Base-by-base conservation (phyloP, 2,113 vertebrate genomes). In the Lophius piscatorius region DNA sequence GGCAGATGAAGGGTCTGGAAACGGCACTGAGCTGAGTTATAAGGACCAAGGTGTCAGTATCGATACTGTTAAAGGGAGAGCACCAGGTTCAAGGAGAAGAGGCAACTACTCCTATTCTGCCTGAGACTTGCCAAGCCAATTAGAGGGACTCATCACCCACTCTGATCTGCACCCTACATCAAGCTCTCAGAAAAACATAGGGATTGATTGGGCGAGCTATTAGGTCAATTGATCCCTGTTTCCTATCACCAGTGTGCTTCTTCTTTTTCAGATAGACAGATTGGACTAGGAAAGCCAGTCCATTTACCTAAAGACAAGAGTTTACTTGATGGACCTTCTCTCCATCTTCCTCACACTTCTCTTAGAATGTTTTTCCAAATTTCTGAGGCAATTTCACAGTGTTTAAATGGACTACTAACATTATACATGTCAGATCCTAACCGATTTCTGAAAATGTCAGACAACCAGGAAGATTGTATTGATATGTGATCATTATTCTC, bases 161-260 rank as follows among this genome's bases (percentile, higher is more conserved):
- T 62, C 62, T 1, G 4, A 17, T 29, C 52, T 18, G 24, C 41
- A 26, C 41, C 58, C 55, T 34, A 24, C 17, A 59, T 75, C 81
- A 69, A 66, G 68, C 65, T 71, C 74, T 83, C 76, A 77, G 68
- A 76, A 82, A 85, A 78, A 80, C 74, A 84, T 79, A 83, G 64
- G 70, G 80, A 85, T 76, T 86, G 86, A 85, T 80, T 68, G 74
- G 74, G 70, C 67, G 51, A 81, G 81, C 86, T 79, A 84, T 83
- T 83, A 83, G 81, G 78, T 80, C 72, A 83, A 85, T 83, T 82
- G 82, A 89, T 87, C 69, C 62, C 39, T 56, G 71, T 49, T 87
- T 74, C 67, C 67, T 85, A 84, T 81, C 80, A 82, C 87, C 75
- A 76, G 41, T 23, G 46, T 51, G 70, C 58, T 40, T 38, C 66